Evolutionary conservation across 2,888 invertebrate genomes (phyloP).

Genomic region (Subacronicta megacephala): DNA sequence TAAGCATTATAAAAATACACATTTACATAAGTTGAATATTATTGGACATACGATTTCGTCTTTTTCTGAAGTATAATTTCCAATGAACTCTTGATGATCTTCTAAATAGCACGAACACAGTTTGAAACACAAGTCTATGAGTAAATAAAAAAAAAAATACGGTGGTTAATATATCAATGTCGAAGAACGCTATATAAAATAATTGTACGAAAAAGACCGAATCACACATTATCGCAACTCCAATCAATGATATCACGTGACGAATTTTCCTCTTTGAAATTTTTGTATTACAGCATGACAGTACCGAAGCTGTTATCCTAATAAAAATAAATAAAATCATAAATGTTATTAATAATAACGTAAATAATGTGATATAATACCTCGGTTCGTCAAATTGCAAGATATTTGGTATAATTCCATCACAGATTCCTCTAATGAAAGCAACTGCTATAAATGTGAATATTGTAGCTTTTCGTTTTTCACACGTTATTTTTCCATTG

Average conservation of each 20-base stretch:
- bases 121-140: constrained; percentile 24
- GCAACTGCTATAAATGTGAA: constrained; percentile 14
- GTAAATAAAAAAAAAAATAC: background rate
- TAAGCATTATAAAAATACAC: background rate
- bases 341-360: background rate
- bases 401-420: constrained; percentile 3
- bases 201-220: background rate
- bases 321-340: background rate
- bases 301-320: background rate
- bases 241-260: background rate
- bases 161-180: too few species aligned
- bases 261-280: background rate
- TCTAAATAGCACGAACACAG: constrained; percentile 33
- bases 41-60: constrained; percentile 1
- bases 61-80: constrained; percentile 20
- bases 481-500: constrained; percentile 28
- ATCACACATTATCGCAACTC: background rate
- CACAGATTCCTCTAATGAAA: constrained; percentile 8
- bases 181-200: background rate
- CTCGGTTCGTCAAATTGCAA: background rate
- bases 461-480: constrained; percentile 34
- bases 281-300: constrained; percentile 1
- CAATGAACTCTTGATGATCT: constrained; percentile 33
- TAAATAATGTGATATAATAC: background rate
- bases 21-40: background rate